Percentiles rank a stretch among this genome's conserved stretches.
phyloP scores from a whole-genome alignment of 2,888 invertebrate species.

The Euspilapteryx auroguttella region DNA sequence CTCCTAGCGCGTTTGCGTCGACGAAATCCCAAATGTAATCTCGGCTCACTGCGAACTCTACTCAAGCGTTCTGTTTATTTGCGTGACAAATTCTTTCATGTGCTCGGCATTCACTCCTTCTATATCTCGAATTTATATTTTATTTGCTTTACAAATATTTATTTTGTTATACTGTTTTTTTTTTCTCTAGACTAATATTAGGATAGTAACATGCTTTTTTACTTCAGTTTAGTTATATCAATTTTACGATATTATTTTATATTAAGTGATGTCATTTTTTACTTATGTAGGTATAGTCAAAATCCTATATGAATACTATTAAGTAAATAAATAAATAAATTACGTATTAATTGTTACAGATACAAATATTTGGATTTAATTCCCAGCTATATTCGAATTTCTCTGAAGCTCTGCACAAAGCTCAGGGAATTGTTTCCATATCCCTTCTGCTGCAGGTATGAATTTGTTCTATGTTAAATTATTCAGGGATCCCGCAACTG shows the following conservation, averaged over 20 bases:
- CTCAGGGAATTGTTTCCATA: slow-evolving; percentile 94
- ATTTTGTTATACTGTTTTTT: too few species aligned
- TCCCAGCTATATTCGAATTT: slow-evolving; percentile 96
- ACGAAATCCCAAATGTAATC: slow-evolving; percentile 51
- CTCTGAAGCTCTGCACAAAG: slow-evolving; percentile 90
- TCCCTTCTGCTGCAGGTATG: slow-evolving; percentile 92
- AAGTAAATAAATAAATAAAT: too few species aligned
- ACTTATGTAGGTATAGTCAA: too few species aligned
- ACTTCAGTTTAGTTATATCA: too few species aligned
- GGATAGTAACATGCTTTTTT: too few species aligned
- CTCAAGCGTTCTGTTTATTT: slow-evolving; percentile 54
- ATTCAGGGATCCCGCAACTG: neutral
- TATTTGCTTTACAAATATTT: too few species aligned
- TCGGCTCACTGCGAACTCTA: slow-evolving; percentile 38
- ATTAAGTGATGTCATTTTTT: too few species aligned
- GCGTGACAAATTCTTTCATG: slow-evolving; percentile 53
- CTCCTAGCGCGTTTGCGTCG: slow-evolving; percentile 16
- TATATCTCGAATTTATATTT: too few species aligned
- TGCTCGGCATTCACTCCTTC: too few species aligned
- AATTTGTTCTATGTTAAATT: neutral
- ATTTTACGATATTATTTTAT: too few species aligned
- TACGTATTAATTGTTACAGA: slow-evolving; percentile 74
- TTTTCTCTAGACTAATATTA: too few species aligned
- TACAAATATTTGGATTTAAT: slow-evolving; percentile 98
- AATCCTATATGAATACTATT: too few species aligned